phyloP scores from a whole-genome alignment of 2,797 vertebrate genomes.

The Sparidentex hasta region DNA sequence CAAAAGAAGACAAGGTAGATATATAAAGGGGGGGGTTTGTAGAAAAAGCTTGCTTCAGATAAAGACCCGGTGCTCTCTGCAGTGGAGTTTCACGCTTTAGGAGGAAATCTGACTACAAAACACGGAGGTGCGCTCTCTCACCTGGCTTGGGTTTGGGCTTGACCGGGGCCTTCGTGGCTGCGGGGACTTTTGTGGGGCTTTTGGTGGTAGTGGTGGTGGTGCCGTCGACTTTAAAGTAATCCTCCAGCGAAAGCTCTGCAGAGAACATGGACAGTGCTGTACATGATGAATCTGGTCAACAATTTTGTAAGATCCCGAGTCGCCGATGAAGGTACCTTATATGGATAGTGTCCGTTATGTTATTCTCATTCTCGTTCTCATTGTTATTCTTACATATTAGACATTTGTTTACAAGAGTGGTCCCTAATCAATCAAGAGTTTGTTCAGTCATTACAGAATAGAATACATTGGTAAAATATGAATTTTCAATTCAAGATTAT shows the following conservation, averaged over 20 bases:
- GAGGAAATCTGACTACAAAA: background rate
- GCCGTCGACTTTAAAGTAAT: constrained; percentile 31
- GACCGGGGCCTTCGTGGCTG: constrained; percentile 82
- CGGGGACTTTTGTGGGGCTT: constrained; percentile 76
- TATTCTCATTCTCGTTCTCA: too few relatives aligned
- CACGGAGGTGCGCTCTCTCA: constrained; percentile 36
- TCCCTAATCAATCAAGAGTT: too few relatives aligned
- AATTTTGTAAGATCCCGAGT: too few relatives aligned
- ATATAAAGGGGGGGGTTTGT: background rate
- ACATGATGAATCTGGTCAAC: too few relatives aligned
- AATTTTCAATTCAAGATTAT: too few relatives aligned
- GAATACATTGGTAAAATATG: too few relatives aligned
- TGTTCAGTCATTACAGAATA: too few relatives aligned
- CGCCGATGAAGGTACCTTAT: too few relatives aligned
- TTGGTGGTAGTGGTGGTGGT: constrained; percentile 70
- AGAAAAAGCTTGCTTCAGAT: background rate
- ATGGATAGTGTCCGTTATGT: too few relatives aligned
- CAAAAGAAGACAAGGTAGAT: background rate
- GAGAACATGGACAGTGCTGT: background rate
- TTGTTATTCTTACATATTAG: too few relatives aligned
- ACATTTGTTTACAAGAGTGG: too few relatives aligned
- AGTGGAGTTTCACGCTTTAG: background rate
- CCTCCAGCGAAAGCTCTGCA: constrained; percentile 58
- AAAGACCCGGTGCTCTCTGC: background rate
- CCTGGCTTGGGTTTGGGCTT: constrained; percentile 81